A percentile compares a stretch with the other conserved stretches of the same genome.
These are phyloP conservation scores for Diadumene lineata DNA, from an alignment of 92 coral and sea anemone species.

Conservation along the genomic window DNA sequence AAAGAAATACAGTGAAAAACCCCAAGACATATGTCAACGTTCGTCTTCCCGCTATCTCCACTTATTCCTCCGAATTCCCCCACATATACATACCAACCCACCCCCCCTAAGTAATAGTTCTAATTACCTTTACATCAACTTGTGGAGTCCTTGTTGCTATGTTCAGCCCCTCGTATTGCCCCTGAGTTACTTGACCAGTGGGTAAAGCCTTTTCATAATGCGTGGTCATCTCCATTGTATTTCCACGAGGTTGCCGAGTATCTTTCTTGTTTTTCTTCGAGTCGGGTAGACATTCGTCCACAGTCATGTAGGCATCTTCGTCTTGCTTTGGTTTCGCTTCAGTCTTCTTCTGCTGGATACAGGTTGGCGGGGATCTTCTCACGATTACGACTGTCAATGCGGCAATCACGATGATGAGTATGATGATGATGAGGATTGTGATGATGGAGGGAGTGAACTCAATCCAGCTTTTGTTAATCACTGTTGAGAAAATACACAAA, in stretches of 20 bases:
- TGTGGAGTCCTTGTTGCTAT: not conserved
- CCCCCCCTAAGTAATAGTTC: too few relatives aligned
- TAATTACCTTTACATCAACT: not conserved
- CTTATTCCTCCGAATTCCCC: too few relatives aligned
- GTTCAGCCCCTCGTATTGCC: not conserved
- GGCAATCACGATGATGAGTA: not conserved
- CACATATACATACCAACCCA: too few relatives aligned
- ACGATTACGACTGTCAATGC: not conserved
- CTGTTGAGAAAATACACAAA: too few relatives aligned
- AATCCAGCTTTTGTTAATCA: not conserved
- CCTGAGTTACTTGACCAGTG: not conserved
- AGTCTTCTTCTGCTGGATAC: not conserved
- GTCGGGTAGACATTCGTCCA: constrained; percentile 9
- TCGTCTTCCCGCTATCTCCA: too few relatives aligned
- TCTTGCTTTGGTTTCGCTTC: not conserved
- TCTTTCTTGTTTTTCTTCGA: not conserved
- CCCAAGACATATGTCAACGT: too few relatives aligned
- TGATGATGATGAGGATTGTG: not conserved
- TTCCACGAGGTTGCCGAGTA: too few relatives aligned
- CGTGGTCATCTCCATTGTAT: not conserved
- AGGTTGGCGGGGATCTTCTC: not conserved
- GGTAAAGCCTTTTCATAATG: not conserved
- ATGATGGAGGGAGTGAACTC: not conserved
- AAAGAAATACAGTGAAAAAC: too few relatives aligned
- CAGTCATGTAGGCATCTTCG: constrained; percentile 7